Conservation (phyloP, 2,888 invertebrate genomes). For the Dendrolimus houi region DNA sequence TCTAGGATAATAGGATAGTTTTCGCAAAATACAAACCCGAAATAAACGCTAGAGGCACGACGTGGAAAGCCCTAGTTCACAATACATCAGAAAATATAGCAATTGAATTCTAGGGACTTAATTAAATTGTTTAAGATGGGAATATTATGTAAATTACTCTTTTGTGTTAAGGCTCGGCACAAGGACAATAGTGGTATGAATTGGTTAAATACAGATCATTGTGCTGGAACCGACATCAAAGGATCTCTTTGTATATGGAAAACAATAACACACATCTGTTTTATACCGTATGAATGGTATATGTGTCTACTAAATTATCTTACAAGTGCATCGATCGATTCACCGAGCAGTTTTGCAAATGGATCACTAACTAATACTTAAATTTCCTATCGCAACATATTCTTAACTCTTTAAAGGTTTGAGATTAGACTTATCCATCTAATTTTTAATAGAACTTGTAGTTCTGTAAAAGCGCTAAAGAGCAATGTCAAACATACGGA, state of each 20-base stretch:
- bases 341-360: too few species aligned
- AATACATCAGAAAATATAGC: slow-evolving; percentile 1
- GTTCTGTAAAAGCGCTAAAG: too few species aligned
- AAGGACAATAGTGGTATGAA: slow-evolving; percentile 56
- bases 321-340: slow-evolving; percentile 16
- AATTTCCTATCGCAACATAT: slow-evolving; percentile 4
- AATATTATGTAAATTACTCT: slow-evolving; percentile 57
- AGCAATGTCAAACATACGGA: too few species aligned
- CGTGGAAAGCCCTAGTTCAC: neutral
- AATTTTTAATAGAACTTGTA: too few species aligned
- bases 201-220: slow-evolving; percentile 56
- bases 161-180: slow-evolving; percentile 39
- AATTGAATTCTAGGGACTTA: slow-evolving; percentile 17
- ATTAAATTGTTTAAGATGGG: slow-evolving; percentile 43
- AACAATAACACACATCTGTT: slow-evolving; percentile 53
- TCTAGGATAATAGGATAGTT: too few species aligned
- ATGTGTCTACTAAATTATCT: slow-evolving; percentile 22
- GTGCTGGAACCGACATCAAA: slow-evolving; percentile 49
- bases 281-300: slow-evolving; percentile 27
- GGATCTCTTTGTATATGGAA: slow-evolving; percentile 56
- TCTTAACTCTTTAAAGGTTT: too few species aligned
- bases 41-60: too few species aligned
- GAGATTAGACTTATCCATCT: too few species aligned
- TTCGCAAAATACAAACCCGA: too few species aligned
- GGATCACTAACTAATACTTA: slow-evolving; percentile 12